Evolutionary conservation across 2,797 vertebrate genomes (phyloP).

Genomic region (Periparus ater): DNA sequence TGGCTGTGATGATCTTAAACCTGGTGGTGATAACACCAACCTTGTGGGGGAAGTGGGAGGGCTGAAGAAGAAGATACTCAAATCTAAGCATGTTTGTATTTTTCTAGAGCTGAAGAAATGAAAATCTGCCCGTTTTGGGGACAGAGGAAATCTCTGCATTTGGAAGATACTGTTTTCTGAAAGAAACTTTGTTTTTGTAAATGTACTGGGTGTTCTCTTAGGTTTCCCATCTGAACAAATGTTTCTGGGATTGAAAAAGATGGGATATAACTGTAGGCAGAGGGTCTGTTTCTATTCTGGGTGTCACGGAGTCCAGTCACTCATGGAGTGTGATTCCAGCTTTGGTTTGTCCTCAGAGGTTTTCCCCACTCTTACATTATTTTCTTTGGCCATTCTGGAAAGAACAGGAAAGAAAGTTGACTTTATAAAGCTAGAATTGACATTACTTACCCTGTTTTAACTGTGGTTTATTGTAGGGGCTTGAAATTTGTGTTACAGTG

Average conservation of each 20-base stretch:
- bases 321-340: not conserved
- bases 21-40: not conserved
- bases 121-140: not conserved
- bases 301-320: not conserved
- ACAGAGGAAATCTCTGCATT: not conserved
- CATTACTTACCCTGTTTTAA: not conserved
- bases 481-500: not conserved
- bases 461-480: not conserved
- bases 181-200: not conserved
- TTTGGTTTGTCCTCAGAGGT: not conserved
- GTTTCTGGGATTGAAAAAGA: not conserved
- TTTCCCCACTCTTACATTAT: not conserved
- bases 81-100: not conserved
- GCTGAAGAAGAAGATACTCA: not conserved
- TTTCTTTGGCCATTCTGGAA: not conserved
- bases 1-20: not conserved
- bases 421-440: not conserved
- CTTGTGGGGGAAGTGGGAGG: no score
- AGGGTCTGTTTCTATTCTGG: not conserved
- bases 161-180: not conserved
- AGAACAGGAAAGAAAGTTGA: not conserved
- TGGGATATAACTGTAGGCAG: not conserved
- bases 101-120: not conserved
- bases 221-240: not conserved
- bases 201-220: not conserved